Evolutionary conservation across 2,113 vertebrate species (phyloP).

Genomic region (Arenaria interpres): DNA sequence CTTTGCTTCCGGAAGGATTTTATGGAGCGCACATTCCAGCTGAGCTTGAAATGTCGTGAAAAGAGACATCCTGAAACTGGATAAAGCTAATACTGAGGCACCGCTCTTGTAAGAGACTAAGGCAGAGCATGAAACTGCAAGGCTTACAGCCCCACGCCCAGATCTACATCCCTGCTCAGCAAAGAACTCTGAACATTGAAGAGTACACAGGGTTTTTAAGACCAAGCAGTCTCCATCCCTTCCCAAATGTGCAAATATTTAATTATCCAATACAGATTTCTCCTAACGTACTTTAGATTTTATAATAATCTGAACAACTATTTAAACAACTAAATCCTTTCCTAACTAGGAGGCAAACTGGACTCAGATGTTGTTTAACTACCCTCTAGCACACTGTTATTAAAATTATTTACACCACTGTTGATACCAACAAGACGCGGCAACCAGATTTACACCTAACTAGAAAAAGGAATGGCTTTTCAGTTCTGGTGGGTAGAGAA

Average conservation of each 20-base stretch:
- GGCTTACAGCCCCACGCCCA: neutral
- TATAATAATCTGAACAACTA: neutral
- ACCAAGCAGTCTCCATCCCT: neutral
- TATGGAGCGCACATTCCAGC: neutral
- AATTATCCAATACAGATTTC: neutral
- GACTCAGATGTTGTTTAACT: neutral
- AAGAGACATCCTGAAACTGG: neutral
- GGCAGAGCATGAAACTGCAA: neutral
- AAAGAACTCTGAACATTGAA: neutral
- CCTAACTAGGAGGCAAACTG: neutral
- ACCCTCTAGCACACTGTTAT: neutral
- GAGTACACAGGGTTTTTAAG: neutral
- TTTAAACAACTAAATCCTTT: neutral
- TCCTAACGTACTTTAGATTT: neutral
- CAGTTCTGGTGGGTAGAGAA: neutral
- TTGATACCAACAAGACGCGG: neutral
- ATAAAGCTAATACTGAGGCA: neutral
- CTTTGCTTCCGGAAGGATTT: neutral
- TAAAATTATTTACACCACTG: constrained; percentile 16
- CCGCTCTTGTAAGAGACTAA: fast-evolving
- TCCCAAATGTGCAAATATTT: neutral
- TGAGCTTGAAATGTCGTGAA: neutral
- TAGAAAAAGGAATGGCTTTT: neutral
- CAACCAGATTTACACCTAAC: neutral
- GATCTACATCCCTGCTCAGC: neutral